These are phyloP conservation scores for Distichodus sexfasciatus DNA, from an alignment of 2,797 vertebrate genomes.

Conservation along the genomic window DNA sequence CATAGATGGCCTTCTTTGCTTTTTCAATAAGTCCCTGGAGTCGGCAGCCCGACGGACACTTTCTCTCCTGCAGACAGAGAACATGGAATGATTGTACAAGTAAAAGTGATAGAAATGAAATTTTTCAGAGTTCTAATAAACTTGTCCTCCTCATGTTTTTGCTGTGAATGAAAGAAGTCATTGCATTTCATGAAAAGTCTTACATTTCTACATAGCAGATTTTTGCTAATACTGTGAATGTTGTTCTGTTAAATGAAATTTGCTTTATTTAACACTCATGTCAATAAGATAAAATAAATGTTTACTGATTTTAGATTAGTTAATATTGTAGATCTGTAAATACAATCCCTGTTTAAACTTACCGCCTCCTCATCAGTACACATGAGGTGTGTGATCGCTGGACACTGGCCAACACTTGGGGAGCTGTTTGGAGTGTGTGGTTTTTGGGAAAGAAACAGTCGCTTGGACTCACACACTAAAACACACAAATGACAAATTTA, in stretches of 20 bases:
- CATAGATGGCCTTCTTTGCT: slow-evolving; percentile 34
- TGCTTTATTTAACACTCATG: not conserved
- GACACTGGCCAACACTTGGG: slow-evolving; percentile 44
- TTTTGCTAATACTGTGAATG: too few species aligned
- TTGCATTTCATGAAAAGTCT: too few species aligned
- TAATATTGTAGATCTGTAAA: not conserved
- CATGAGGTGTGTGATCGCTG: slow-evolving; percentile 27
- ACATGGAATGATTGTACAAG: not conserved
- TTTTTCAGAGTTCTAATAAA: too few species aligned
- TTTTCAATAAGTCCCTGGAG: slow-evolving; percentile 62
- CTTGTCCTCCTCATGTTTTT: too few species aligned
- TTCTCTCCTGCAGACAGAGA: slow-evolving; percentile 49
- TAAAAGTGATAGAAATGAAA: too few species aligned
- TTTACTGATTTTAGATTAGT: not conserved
- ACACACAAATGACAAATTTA: slow-evolving; percentile 40
- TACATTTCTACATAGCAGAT: too few species aligned
- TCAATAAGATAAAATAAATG: not conserved
- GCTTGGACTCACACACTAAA: slow-evolving; percentile 36
- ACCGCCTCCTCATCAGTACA: slow-evolving; percentile 73
- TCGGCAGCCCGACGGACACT: slow-evolving; percentile 72
- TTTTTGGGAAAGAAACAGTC: slow-evolving; percentile 9
- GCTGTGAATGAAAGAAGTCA: too few species aligned
- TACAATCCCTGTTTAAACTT: slow-evolving; percentile 10
- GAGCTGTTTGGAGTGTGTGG: not conserved
- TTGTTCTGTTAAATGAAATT: not conserved